phyloP scores from a whole-genome alignment of 1,140 invertebrate species.

The Callitettix versicolor region DNA sequence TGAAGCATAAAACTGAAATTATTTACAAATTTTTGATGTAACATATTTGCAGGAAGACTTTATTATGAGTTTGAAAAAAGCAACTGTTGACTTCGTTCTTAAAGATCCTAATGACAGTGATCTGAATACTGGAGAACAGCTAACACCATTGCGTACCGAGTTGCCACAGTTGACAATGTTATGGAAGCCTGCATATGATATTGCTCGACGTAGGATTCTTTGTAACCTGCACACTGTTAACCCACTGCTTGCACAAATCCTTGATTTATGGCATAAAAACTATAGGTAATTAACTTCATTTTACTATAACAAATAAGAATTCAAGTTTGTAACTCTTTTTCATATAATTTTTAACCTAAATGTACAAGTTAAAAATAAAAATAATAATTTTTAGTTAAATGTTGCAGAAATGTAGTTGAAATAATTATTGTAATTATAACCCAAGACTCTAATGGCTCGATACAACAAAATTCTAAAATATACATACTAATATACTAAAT shows the following conservation, averaged over 20 bases:
- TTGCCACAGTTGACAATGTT: constrained; percentile 4
- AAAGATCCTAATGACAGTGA: constrained; percentile 49
- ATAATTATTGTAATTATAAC: no score
- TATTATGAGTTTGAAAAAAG: constrained; percentile 74
- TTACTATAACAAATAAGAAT: no score
- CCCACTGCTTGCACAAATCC: constrained; percentile 65
- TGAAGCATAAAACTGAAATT: no score
- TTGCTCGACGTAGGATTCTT: constrained; percentile 21
- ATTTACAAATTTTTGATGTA: no score
- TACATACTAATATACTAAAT: no score
- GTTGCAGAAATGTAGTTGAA: no score
- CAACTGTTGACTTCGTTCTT: constrained; percentile 78
- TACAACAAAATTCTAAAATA: no score
- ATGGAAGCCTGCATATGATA: constrained; percentile 8
- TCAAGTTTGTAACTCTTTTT: no score
- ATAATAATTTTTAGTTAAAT: no score
- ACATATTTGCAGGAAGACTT: constrained; percentile 74
- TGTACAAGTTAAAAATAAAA: no score
- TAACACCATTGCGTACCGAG: constrained; percentile 3
- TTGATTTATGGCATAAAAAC: constrained; percentile 70
- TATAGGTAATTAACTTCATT: constrained; percentile 46
- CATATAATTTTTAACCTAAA: no score
- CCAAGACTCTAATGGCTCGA: no score
- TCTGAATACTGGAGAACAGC: constrained; percentile 6
- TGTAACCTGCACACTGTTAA: constrained; percentile 68